Base-by-base conservation (phyloP, 1,140 invertebrate species). In the Drosophila pectinifera region DNA sequence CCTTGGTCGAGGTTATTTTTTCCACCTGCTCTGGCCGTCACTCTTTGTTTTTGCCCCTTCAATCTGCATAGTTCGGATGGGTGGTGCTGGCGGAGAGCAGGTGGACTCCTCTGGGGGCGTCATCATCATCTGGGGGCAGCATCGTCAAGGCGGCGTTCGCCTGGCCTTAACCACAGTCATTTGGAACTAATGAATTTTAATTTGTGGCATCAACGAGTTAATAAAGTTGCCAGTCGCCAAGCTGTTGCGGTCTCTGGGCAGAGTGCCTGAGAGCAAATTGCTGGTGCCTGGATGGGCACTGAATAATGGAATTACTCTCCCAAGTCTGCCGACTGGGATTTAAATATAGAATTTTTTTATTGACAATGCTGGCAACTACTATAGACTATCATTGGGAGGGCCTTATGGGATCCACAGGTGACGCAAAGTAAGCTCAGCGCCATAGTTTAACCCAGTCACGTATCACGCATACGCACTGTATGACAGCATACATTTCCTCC, bases 121-220 rank as follows among this genome's bases (percentile, higher is more conserved):
- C 42, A 48, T 61, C 68, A 11, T 43, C 45, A n/a, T n/a, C 31
- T 14, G 59, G n/a, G n/a, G n/a, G n/a, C n/a, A n/a, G n/a, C n/a
- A n/a, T n/a, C n/a, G n/a, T n/a, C n/a, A 24, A 51, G 56, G 34
- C 46, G 63, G 41, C 24, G 41, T n/a, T 54, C 48, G 59, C 54
- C 61, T 78, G 73, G 56, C 59, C 57, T 48, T 72, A 75, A 82
- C 83, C 82, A 75, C 83, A 75, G 61, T 68, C 68, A 82, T 85
- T 88, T 78, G 39, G 41, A 42, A 76, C 57, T 82, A 85, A 88
- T 85, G 82, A 82, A 85, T 85, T 85, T 85, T 78, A 85, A 88
- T 85, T 88, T 82, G 78, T 64, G 75, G 82, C 83, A 86, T 85
- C 82, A 85, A 85, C 82, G 82, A 85, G 82, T 82, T 85, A 67